phyloP scores from a whole-genome alignment of 2,113 vertebrate species.

The Lamprotornis superbus region DNA sequence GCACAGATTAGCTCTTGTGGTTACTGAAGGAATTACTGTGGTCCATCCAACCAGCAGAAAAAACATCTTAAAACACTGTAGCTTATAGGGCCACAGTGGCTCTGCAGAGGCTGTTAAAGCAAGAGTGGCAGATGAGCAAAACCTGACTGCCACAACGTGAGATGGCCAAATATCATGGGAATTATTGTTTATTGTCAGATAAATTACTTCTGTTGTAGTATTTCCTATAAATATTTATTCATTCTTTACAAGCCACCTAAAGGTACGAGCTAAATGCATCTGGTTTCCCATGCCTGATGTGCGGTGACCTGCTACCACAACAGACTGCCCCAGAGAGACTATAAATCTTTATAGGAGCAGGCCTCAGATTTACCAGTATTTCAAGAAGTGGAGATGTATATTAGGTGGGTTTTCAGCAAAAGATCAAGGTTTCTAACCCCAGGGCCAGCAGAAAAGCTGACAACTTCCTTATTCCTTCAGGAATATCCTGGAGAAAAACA shows the following conservation, averaged over 20 bases:
- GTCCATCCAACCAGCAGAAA: background rate
- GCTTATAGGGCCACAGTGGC: background rate
- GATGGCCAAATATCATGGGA: background rate
- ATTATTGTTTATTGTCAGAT: background rate
- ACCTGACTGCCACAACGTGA: background rate
- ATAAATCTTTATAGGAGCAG: background rate
- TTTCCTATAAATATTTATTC: constrained; percentile 30
- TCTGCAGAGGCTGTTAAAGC: background rate
- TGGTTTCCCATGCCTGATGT: background rate
- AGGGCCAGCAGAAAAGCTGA: background rate
- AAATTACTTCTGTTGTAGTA: background rate
- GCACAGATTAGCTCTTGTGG: background rate
- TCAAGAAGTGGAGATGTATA: background rate
- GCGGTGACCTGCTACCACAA: background rate
- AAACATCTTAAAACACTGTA: background rate
- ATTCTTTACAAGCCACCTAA: background rate
- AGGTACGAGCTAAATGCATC: background rate
- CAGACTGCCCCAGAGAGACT: background rate
- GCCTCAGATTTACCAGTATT: background rate
- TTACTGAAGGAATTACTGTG: background rate
- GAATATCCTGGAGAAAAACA: background rate
- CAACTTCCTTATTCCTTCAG: background rate
- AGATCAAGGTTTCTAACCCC: background rate
- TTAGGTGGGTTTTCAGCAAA: background rate
- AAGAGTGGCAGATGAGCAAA: background rate